Conservation (phyloP, 2,113 vertebrate genomes). For the Fregetta grallaria region DNA sequence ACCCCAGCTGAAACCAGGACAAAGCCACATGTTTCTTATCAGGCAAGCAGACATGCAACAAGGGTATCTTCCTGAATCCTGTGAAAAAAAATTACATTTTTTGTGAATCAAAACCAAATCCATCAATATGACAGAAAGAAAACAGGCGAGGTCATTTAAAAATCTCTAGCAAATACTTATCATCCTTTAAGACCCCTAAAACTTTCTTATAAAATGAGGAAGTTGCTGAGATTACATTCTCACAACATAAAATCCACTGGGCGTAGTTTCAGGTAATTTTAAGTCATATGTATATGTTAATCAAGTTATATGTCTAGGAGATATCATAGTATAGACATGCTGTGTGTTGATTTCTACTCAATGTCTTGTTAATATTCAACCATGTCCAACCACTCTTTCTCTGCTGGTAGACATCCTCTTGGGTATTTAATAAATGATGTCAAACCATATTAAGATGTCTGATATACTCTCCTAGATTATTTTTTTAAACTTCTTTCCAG, state of each 20-base stretch:
- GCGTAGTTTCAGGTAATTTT: background rate
- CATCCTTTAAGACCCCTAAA: background rate
- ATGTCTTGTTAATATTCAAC: background rate
- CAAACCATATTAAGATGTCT: background rate
- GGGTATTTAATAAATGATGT: background rate
- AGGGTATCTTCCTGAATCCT: background rate
- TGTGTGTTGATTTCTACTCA: background rate
- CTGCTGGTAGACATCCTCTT: background rate
- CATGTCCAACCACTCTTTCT: background rate
- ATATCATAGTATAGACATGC: background rate
- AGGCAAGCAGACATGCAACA: background rate
- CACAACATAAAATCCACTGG: background rate
- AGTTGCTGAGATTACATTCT: background rate
- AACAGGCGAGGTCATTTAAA: background rate
- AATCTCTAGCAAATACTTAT: background rate
- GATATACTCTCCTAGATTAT: background rate
- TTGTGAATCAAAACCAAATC: background rate
- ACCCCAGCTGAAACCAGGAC: too few relatives aligned
- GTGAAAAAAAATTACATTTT: background rate
- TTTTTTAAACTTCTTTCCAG: background rate
- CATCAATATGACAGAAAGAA: background rate
- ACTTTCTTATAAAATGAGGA: background rate
- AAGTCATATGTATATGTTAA: background rate
- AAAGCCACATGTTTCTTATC: background rate
- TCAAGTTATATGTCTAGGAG: rapidly evolving